Base-by-base conservation (phyloP, 1,140 invertebrate genomes). In the Diachasma alloeum region DNA sequence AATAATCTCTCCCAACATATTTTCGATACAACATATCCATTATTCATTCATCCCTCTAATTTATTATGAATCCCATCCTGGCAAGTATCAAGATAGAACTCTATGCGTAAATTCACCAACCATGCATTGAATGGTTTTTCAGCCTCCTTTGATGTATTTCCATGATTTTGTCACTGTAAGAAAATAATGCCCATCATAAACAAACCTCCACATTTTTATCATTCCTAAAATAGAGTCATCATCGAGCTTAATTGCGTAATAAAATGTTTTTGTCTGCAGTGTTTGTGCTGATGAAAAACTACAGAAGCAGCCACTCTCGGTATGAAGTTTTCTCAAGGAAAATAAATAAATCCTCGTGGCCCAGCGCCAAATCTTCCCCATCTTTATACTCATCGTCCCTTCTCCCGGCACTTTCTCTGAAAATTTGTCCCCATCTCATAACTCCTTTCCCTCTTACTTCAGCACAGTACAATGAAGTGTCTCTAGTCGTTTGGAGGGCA, bases 201-300 rank as follows among this genome's bases (percentile, higher is more conserved):
- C 53, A 59, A 59, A 59, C 53, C 17, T 59, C 4, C n/a, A 6
- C 11, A 59, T 78, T 82, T 84, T 85, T 82, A 79, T 79, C 59
- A 36, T 39, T 63, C 63, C 46, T 80, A 79, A 85, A 86, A 84
- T 85, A 85, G 85, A 74, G 80, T 82, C 83, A 81, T 85, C 84
- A 82, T 81, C 69, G 79, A 70, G 83, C 82, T 86, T 86, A 85
- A 87, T 87, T 84, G 83, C 81, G 81, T 84, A 86, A 86, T 87
- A 87, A 87, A 87, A 86, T 84, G 82, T 85, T 86, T 86, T 85
- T 85, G 82, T 83, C 77, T 82, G 79, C 78, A 66, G 81, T 84
- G 83, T 86, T 86, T 87, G 84, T 83, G 81, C 79, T 81, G 80
- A 78, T 80, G 80, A 74, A 80, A 79, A 77, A 74, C 17, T 46